Percentiles rank a stretch among this genome's conserved stretches.
phyloP scores from a whole-genome alignment of 2,113 vertebrate species.

The Suricata suricatta region DNA sequence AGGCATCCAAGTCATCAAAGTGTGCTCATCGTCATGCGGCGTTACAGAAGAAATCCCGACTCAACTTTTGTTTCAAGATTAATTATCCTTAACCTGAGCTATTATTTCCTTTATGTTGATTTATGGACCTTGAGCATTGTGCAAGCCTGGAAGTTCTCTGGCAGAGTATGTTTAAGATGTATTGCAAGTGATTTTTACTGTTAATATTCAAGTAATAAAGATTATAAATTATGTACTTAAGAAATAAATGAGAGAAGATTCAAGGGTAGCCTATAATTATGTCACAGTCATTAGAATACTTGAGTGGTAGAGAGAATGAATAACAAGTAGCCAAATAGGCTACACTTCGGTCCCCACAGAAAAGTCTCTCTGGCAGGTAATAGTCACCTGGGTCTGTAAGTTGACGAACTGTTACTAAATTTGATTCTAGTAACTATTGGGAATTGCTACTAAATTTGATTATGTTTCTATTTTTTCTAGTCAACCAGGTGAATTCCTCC shows the following conservation, averaged over 20 bases:
- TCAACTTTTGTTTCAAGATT: neutral
- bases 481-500: neutral
- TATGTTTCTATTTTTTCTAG: neutral
- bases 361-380: neutral
- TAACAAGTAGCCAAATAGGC: neutral
- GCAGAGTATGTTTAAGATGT: neutral
- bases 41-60: neutral
- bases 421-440: neutral
- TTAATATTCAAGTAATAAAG: neutral
- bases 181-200: neutral
- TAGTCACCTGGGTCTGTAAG: neutral
- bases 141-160: neutral
- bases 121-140: neutral
- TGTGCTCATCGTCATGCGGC: neutral
- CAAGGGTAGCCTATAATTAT: neutral
- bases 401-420: neutral
- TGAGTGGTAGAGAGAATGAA: neutral
- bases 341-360: neutral
- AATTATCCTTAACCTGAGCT: neutral
- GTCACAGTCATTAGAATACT: neutral
- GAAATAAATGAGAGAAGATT: constrained; percentile 9
- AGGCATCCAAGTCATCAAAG: neutral
- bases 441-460: neutral
- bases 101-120: constrained; percentile 28
- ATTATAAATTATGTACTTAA: neutral